These are phyloP conservation scores for Siniperca scherzeri DNA, from an alignment of 2,797 vertebrate species.

Conservation along the genomic window DNA sequence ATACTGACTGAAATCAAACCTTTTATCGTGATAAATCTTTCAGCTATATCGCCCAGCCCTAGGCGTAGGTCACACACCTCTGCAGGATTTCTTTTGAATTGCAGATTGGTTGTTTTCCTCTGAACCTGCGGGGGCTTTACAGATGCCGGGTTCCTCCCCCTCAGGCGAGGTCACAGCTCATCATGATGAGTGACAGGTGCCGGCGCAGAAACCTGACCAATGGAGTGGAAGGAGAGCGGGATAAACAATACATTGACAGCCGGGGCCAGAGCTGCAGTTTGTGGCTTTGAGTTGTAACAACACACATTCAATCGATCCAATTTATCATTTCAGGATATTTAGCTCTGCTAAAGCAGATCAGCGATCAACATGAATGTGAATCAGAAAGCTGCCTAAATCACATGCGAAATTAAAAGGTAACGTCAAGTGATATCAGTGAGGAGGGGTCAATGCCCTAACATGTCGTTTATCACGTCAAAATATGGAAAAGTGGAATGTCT, in stretches of 20 bases:
- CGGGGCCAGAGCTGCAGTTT: neutral
- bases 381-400: neutral
- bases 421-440: too few species aligned
- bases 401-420: neutral
- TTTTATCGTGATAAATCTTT: too few species aligned
- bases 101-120: neutral
- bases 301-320: too few species aligned
- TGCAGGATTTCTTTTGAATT: conserved; percentile 2
- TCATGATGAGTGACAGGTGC: conserved; percentile 19
- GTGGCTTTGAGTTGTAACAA: neutral
- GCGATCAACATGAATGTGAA: neutral
- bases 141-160: neutral
- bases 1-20: too few species aligned
- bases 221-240: neutral
- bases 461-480: too few species aligned
- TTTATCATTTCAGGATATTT: too few species aligned
- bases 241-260: neutral
- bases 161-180: conserved; percentile 1
- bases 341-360: too few species aligned
- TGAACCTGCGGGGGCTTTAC: neutral
- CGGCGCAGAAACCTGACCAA: neutral
- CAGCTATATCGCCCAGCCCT: too few species aligned
- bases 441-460: too few species aligned
- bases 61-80: neutral
- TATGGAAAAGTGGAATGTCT: too few species aligned